These are phyloP conservation scores for Rhagoletis pomonella DNA, from an alignment of 1,140 invertebrate species.

Conservation along the genomic window DNA sequence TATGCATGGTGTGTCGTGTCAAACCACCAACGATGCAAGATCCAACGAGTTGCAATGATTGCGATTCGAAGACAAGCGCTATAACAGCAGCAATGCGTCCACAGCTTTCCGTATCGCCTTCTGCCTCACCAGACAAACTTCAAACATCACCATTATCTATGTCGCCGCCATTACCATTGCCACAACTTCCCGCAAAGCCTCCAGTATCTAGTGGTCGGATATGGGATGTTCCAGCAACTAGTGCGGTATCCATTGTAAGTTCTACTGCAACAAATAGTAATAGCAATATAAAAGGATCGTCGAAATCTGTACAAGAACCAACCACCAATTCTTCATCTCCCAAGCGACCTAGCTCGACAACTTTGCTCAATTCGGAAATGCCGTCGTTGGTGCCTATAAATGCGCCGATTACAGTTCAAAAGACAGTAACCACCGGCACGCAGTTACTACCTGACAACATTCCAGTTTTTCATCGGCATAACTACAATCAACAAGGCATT, in stretches of 20 bases:
- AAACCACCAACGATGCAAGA: slow-evolving; percentile 65
- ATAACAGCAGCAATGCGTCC: slow-evolving; percentile 52
- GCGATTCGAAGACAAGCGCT: slow-evolving; percentile 62
- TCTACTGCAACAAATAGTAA: background rate
- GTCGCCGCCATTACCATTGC: background rate
- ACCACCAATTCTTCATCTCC: background rate
- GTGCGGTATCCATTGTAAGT: background rate
- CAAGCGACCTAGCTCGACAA: background rate
- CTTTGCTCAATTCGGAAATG: background rate
- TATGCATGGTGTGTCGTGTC: slow-evolving; percentile 75
- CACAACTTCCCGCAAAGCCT: slow-evolving; percentile 21
- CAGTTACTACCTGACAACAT: slow-evolving; percentile 55
- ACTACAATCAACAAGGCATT: slow-evolving; percentile 28
- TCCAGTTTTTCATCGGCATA: slow-evolving; percentile 47
- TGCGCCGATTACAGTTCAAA: background rate
- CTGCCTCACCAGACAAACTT: slow-evolving; percentile 19
- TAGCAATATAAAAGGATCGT: background rate
- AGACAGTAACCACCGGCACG: slow-evolving; percentile 8
- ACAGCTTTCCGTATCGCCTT: background rate
- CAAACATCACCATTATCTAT: background rate
- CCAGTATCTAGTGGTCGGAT: background rate
- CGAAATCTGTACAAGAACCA: background rate
- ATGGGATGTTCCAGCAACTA: background rate
- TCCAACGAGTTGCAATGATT: slow-evolving; percentile 67
- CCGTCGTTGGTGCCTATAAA: slow-evolving; percentile 18